Base-by-base conservation (phyloP, 2,888 invertebrate species). In the Leucophora obtusa region DNA sequence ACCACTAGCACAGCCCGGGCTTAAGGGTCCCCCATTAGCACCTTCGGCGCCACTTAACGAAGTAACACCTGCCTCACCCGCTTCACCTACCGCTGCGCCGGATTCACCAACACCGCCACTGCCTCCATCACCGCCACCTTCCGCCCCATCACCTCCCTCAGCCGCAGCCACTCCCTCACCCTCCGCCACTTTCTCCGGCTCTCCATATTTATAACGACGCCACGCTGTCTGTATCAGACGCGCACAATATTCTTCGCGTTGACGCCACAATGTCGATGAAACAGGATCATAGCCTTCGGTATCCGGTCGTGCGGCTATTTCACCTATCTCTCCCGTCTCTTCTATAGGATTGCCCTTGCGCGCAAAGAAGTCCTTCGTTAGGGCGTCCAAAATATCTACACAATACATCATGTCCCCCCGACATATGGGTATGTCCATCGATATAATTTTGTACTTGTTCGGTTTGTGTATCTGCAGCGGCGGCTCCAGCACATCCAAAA, bases 361-460 rank as follows among this genome's bases (percentile, higher is more conserved):
- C 84, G 97, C 98, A 91, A 99, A 97, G 93, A 98, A 98, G 94
- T 98, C 98, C 92, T 98, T 98, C 82, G 99, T 98, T 86, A 99
- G 93, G 83, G 98, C 98, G 92, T 99, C 98, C 89, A 99, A 93
- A 88, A 99, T 98, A 92, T 99, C 98, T 89, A 98, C 97, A 92
- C 98, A 99, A 93, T 97, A 98, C 94, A 98, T 97, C 92, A 96
- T 93, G 91, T 98, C 98, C 85, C 96, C 96, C 91, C 97, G 97
- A 92, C 98, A 99, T 91, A 99, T 98, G 84, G 98, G 97, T 90
- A 99, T 98, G 91, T 98, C 98, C 97, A 99, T 97, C 87, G 97
- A 97, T 89, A 98, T 97, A 90, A 99, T 96, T 93, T 98, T 98
- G 93, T 98, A 98, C 92, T 98, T 98, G 92, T 98, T 98, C 85